Conservation (phyloP, 2,113 vertebrate genomes). For the Tilapia sparmanii region DNA sequence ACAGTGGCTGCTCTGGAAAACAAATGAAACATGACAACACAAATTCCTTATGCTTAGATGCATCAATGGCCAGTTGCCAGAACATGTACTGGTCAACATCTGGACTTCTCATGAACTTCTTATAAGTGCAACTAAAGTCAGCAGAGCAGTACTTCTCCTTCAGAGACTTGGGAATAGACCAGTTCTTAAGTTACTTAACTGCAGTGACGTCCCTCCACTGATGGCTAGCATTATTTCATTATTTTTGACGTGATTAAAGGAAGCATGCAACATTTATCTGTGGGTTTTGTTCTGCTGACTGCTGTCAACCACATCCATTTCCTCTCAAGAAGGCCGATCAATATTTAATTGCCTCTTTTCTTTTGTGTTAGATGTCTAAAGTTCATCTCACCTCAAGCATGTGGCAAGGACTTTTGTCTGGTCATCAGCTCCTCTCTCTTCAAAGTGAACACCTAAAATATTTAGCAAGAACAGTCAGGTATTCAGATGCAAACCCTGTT, state of each 20-base stretch:
- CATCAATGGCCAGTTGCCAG: not conserved
- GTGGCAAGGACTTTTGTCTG: conserved; percentile 6
- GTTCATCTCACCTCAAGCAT: conserved; percentile 23
- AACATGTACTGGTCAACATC: not conserved
- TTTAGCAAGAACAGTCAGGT: not conserved
- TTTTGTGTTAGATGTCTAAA: conserved; percentile 8
- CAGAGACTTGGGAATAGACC: not conserved
- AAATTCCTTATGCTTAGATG: not conserved
- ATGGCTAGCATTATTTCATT: not conserved
- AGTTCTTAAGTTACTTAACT: not conserved
- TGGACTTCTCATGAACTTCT: not conserved
- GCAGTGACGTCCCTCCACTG: not conserved
- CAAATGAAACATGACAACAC: not conserved
- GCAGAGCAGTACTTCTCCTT: not conserved
- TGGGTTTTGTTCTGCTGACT: conserved; percentile 35
- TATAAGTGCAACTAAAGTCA: not conserved
- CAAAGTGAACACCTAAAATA: conserved; percentile 2
- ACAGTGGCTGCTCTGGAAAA: not conserved
- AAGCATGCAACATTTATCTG: conserved; percentile 28
- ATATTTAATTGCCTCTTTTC: conserved; percentile 38
- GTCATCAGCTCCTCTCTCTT: not conserved
- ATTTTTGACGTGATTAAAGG: conserved; percentile 2
- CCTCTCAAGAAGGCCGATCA: conserved; percentile 14
- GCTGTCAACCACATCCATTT: not conserved
- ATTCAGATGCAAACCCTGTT: not conserved